A percentile compares a stretch with the other conserved stretches of the same genome.
These are phyloP conservation scores for Pyrgilauda ruficollis DNA, from an alignment of 2,113 vertebrate species.

Conservation along the genomic window DNA sequence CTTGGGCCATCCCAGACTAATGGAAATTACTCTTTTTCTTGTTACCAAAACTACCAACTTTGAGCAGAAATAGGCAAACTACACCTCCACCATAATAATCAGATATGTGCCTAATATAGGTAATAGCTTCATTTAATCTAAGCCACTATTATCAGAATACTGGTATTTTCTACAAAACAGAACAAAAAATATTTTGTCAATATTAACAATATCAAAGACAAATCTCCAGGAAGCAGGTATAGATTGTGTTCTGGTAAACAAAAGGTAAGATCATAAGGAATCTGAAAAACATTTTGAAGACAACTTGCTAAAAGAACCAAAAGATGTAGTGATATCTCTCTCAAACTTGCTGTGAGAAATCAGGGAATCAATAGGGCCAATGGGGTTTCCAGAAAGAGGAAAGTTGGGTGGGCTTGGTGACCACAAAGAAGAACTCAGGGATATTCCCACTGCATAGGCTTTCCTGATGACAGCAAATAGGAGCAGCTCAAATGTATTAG, in stretches of 20 bases:
- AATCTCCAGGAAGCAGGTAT: background rate
- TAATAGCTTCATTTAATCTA: background rate
- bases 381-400: background rate
- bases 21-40: background rate
- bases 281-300: background rate
- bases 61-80: background rate
- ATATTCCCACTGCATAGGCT: background rate
- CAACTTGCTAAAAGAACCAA: background rate
- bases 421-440: background rate
- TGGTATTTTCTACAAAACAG: background rate
- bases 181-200: background rate
- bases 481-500: background rate
- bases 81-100: background rate
- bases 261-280: background rate
- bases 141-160: background rate
- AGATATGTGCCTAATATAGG: background rate
- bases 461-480: background rate
- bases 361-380: background rate
- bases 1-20: background rate
- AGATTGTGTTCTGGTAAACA: background rate
- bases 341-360: background rate
- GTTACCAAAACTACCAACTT: background rate
- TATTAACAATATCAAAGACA: background rate
- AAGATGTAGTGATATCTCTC: background rate
- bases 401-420: background rate